Evolutionary conservation across 1,140 invertebrate species (phyloP), one percentile per base, ranked within the genome.

Genomic region (Magallana angulata): DNA sequence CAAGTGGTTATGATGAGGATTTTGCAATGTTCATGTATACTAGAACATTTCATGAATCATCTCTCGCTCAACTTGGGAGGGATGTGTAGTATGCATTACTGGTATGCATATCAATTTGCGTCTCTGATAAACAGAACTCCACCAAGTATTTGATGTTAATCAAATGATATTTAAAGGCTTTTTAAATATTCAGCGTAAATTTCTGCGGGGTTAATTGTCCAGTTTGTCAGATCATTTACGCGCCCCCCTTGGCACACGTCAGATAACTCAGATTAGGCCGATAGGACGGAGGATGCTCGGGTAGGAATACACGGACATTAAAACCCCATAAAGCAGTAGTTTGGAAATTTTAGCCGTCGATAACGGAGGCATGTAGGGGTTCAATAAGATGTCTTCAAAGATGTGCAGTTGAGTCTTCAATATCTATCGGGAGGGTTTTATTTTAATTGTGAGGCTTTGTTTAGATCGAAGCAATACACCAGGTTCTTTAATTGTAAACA

Each of bases 171-270:
- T 76, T 76, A 30, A 30, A 76, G 30, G 30, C 18, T 76, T 76
- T 76, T 76, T 48, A 48, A 48, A 48, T 30, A 76, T 76, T 76
- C 24, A 12, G 24, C 24, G 12, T 11, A 76, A 76, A 76, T 1
- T 76, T 76, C 68, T 76, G 24, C 68, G 36, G 68, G 24, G 68
- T 76, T 76, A 76, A 76, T 76, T 76, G 68, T 76, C 68, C 68
- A 76, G 68, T 76, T 76, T 76, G 68, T 76, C 24, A 30, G 68
- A 76, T 76, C 12, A n/a, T 76, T 76, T 48, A 76, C 68, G 36
- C 68, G 24, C 24, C 60, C 60, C 24, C 36, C 36, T 8, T 76
- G 68, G 68, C 68, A 76, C 68, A 30, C 24, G 68, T 76, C 24
- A 30, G 68, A 76, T 76, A 36, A 30, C 12, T 76, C 24, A 30